These are phyloP conservation scores for Sycophila texana DNA, from an alignment of 2,888 invertebrate species.

Conservation along the genomic window DNA sequence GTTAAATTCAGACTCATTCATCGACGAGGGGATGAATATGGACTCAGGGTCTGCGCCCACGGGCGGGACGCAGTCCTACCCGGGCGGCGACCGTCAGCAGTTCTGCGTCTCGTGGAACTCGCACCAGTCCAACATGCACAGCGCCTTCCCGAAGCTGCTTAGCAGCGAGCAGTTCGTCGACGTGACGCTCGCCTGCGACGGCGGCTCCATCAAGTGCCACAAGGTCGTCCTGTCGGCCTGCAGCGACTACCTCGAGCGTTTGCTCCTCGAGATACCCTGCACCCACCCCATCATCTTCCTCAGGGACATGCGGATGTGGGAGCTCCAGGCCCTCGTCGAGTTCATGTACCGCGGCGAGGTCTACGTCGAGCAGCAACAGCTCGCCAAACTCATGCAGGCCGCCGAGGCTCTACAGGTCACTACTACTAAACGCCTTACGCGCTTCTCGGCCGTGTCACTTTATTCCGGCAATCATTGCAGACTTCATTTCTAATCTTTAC, in stretches of 20 bases:
- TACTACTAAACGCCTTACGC: background rate
- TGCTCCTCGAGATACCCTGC: slow-evolving; percentile 89
- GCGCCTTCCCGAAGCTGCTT: slow-evolving; percentile 86
- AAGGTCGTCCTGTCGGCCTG: slow-evolving; percentile 90
- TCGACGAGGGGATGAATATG: slow-evolving; percentile 53
- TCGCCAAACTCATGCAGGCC: slow-evolving; percentile 72
- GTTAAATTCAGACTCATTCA: slow-evolving; percentile 54
- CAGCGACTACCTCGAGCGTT: slow-evolving; percentile 88
- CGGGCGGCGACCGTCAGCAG: slow-evolving; percentile 76
- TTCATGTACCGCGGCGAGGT: slow-evolving; percentile 75
- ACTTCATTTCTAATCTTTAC: background rate
- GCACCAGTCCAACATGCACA: slow-evolving; percentile 87
- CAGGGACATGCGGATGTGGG: slow-evolving; percentile 83
- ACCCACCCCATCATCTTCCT: slow-evolving; percentile 89
- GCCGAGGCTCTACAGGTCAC: slow-evolving; percentile 73
- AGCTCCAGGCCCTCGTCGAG: slow-evolving; percentile 73
- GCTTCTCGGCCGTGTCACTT: background rate
- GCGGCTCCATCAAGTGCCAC: slow-evolving; percentile 90
- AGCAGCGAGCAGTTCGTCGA: slow-evolving; percentile 90
- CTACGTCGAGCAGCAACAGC: slow-evolving; percentile 73
- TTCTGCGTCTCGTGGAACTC: slow-evolving; percentile 90
- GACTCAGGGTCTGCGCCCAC: slow-evolving; percentile 44
- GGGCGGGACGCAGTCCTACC: slow-evolving; percentile 39
- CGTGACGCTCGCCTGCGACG: slow-evolving; percentile 91
- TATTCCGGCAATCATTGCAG: background rate